These are phyloP conservation scores for Percopsis transmontana DNA, from an alignment of 2,113 vertebrate species.

Conservation along the genomic window DNA sequence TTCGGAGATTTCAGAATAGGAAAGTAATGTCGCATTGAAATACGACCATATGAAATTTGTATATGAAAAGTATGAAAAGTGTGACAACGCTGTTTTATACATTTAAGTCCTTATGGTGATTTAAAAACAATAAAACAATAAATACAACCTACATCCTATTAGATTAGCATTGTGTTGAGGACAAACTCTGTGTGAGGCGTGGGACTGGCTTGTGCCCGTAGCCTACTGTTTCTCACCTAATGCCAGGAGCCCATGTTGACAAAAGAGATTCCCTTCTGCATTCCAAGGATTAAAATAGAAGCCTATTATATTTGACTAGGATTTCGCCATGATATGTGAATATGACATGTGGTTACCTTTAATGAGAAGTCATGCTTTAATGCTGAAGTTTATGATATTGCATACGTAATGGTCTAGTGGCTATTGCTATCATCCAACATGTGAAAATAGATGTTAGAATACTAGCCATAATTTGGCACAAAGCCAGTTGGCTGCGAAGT, in stretches of 20 bases:
- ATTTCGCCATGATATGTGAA: neutral
- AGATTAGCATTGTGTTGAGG: constrained; percentile 52
- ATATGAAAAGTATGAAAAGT: too few species aligned
- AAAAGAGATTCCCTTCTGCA: constrained; percentile 1
- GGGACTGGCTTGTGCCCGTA: neutral
- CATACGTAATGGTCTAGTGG: neutral
- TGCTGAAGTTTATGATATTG: constrained; percentile 2
- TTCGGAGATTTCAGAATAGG: neutral
- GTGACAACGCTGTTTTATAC: constrained; percentile 18
- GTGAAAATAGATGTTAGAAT: neutral
- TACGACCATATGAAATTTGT: neutral
- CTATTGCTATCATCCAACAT: neutral
- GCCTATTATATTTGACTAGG: neutral
- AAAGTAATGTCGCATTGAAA: constrained; percentile 19
- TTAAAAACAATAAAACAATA: constrained; percentile 4
- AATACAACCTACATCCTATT: constrained; percentile 26
- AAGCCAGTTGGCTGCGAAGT: constrained; percentile 25
- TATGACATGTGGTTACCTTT: neutral
- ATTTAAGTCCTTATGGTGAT: constrained; percentile 15
- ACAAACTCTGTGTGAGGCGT: constrained; percentile 9
- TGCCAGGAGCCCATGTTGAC: neutral
- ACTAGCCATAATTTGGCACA: too few species aligned
- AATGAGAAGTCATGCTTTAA: constrained; percentile 2
- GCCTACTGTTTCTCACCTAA: neutral
- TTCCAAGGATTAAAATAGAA: neutral